Evolutionary conservation across 2,888 invertebrate species (phyloP).

Genomic region (Theodoxus fluviatilis): DNA sequence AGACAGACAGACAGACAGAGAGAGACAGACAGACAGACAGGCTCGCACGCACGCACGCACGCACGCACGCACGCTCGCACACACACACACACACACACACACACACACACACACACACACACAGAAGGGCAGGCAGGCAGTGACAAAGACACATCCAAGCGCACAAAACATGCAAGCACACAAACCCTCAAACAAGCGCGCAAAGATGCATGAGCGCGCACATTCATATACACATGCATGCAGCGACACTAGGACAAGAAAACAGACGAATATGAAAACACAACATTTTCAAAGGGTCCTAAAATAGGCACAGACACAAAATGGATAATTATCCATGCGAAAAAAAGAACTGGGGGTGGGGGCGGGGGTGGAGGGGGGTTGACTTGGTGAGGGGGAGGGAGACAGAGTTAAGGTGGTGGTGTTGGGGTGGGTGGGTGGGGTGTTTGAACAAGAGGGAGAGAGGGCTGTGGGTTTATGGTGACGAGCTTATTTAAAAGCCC

Average conservation of each 20-base stretch:
- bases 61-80: not conserved
- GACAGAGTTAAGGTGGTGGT: no score
- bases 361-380: no score
- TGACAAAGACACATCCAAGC: not conserved
- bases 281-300: no score
- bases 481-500: no score
- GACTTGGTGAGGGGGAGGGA: no score
- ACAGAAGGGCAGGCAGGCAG: not conserved
- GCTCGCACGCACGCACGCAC: not conserved
- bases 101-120: not conserved
- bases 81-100: slow-evolving; percentile 6
- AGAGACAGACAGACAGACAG: not conserved
- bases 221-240: not conserved
- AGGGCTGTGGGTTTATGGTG: no score
- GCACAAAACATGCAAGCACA: not conserved
- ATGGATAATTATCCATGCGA: no score
- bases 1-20: not conserved
- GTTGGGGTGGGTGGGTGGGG: no score
- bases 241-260: not conserved
- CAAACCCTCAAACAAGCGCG: not conserved
- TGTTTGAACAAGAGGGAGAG: no score
- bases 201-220: not conserved
- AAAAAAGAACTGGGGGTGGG: no score
- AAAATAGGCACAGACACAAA: no score
- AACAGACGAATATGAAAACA: not conserved